These are phyloP conservation scores for Pseudochirops cupreus DNA, from an alignment of 2,797 vertebrate genomes.

Conservation along the genomic window DNA sequence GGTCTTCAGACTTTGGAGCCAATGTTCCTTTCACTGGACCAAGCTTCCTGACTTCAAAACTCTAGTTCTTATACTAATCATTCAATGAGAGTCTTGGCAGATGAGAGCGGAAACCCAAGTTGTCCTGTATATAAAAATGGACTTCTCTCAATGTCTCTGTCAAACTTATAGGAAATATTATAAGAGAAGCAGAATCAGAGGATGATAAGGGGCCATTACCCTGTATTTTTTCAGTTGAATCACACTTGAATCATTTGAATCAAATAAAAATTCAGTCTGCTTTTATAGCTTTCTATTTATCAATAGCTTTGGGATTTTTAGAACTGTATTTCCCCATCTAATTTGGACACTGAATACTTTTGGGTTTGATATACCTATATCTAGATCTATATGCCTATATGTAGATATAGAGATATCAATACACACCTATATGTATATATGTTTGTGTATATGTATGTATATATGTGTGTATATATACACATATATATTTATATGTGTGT, in stretches of 20 bases:
- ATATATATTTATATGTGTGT: no score
- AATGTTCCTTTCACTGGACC: not conserved
- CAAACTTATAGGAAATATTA: not conserved
- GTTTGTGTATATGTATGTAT: no score
- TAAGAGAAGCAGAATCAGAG: not conserved
- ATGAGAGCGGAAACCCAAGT: not conserved
- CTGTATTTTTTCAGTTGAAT: constrained; percentile 11
- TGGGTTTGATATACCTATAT: not conserved
- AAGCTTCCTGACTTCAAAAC: not conserved
- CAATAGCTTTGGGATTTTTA: constrained; percentile 37
- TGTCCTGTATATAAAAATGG: constrained; percentile 24
- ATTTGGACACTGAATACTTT: not conserved
- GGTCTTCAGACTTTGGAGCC: not conserved
- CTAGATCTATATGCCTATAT: no score
- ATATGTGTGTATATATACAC: no score
- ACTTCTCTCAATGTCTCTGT: constrained; percentile 33
- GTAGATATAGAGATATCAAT: no score
- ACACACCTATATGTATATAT: no score
- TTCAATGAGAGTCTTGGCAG: constrained; percentile 1
- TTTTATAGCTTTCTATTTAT: constrained; percentile 38
- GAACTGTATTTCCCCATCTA: not conserved
- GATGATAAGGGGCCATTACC: not conserved
- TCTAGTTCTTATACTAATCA: not conserved
- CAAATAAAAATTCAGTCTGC: constrained; percentile 43
- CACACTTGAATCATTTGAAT: not conserved